A percentile compares a stretch with the other conserved stretches of the same genome.
Conservation (phyloP, 2,113 vertebrate species). For the Mohoua ochrocephala region DNA sequence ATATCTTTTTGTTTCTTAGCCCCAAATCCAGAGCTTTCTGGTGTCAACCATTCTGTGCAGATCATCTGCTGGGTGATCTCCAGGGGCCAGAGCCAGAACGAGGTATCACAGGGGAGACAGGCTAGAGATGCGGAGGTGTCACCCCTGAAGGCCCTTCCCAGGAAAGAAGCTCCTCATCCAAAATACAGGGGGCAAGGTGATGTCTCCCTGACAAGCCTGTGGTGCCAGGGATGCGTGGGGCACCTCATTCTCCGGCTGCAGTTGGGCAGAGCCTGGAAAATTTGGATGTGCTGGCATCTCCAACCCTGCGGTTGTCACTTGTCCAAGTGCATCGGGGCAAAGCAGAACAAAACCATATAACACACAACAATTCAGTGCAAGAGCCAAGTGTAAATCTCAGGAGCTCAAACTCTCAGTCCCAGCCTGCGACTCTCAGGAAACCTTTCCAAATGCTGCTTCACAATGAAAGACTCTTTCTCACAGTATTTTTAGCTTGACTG, state of each 20-base stretch:
- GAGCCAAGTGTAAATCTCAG: not conserved
- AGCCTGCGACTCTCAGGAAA: not conserved
- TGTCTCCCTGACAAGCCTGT: not conserved
- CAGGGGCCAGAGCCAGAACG: not conserved
- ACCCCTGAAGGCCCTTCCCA: not conserved
- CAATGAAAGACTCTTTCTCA: not conserved
- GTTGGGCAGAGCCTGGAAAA: rapidly evolving
- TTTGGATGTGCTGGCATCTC: not conserved
- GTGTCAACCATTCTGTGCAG: not conserved
- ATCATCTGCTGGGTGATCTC: not conserved
- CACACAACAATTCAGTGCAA: not conserved
- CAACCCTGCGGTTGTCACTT: rapidly evolving
- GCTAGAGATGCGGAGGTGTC: not conserved
- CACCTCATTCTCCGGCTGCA: not conserved
- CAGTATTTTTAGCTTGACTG: not conserved
- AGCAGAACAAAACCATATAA: not conserved
- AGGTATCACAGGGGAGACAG: not conserved
- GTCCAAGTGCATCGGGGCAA: not conserved
- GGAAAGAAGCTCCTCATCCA: not conserved
- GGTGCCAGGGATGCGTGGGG: not conserved
- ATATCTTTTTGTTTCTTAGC: not conserved
- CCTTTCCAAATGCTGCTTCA: not conserved
- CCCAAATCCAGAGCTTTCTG: not conserved
- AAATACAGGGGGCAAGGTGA: not conserved
- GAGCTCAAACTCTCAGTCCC: not conserved